Base-by-base conservation (phyloP, 2,797 vertebrate genomes). In the Dromococcyx pavoninus region DNA sequence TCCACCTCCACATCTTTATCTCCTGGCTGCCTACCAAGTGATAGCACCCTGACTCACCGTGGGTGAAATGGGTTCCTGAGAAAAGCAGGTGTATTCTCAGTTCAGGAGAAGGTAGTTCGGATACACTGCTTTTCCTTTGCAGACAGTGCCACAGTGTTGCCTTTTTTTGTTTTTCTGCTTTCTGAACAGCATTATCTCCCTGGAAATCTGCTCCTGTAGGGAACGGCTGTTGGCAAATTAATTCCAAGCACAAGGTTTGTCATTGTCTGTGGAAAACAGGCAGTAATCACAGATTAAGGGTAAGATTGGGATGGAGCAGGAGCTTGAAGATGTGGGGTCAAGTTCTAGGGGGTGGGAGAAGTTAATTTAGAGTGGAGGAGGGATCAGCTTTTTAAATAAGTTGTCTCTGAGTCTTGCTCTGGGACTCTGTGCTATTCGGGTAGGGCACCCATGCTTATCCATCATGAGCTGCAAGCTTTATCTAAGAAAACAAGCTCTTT, bases 131-230 rank as follows among this genome's bases (percentile, higher is more conserved):
- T 81, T 65, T 77, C 39, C 58, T 57, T 27, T 39, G 65, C 54
- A 58, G 48, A 27, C 15, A 65, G 24, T 33, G 57, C 33, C 35
- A 13, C 11, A 32, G 61, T 13, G 33, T 78, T 91, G 46, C 23
- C 18, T 61, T 22, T 18, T 14, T 46, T 46, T 65, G 39, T 41
- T 67, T 43, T 16, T 39, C 6, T 62, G 37, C 54, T 46, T 48
- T 33, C 35, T 65, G 35, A 62, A 28, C 30, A 54, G 33, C 12
- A 28, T 60, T 79, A 32, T 43, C 27, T 94, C 32, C 46, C 87
- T 56, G 71, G 75, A 72, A 85, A 56, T 28, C 27, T 0, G 0
- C 17, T 23, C 10, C 30, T 13, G 2, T 35, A 28, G 6, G 2
- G 33, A 76, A 30, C 27, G 66, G 25, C n/a, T 48, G 18, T 28